Evolutionary conservation across 2,113 vertebrate species (phyloP), one percentile per base, ranked within the genome.

Genomic region (Canis aureus): DNA sequence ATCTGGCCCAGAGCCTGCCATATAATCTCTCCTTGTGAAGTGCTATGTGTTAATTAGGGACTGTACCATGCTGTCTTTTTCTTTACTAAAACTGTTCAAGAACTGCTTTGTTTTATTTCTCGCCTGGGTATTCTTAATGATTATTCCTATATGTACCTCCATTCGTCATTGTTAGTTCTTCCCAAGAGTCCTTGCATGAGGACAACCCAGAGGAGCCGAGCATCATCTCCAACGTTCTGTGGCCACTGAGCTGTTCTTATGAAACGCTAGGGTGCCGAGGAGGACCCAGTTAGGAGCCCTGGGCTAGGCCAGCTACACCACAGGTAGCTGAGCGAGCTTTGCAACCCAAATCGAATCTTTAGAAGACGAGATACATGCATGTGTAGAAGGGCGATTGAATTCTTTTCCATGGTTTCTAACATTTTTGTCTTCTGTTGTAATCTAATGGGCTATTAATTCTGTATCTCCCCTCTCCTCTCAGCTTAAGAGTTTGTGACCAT

Each of bases 11-110:
- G 35, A 79, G 73, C 60, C 81, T 60, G 23, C 8, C 12, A 13
- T 25, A 3, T 1, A 25, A 3, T n/a, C 76, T 92, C 74, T 83
- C 73, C 43, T 12, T 11, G 32, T 27, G 38, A 92, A 92, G 53
- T 35, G 38, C 89, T 32, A 0, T 19, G 51, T 69, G 73, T 59
- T 94, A 51, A 88, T 91, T 64, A 94, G 90, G 32, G 67, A 49
- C 66, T 43, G 12, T 15, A 59, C 49, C 81, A 35, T 29, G 19
- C 62, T 66, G 73, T 32, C 88, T 85, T 80, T 73, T 57, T 60
- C 71, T 82, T 88, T 73, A 51, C 76, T 82, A 17, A 74, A 94
- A 73, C 53, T 82, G 62, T 71, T 88, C 22, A 12, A 38, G 22
- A 67, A 20, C 35, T 55, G 66, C 83, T 67, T 27, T 38, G 29